Evolutionary conservation across 2,113 vertebrate genomes (phyloP), one percentile per base, ranked within the genome.

Genomic region (Alouatta palliata): DNA sequence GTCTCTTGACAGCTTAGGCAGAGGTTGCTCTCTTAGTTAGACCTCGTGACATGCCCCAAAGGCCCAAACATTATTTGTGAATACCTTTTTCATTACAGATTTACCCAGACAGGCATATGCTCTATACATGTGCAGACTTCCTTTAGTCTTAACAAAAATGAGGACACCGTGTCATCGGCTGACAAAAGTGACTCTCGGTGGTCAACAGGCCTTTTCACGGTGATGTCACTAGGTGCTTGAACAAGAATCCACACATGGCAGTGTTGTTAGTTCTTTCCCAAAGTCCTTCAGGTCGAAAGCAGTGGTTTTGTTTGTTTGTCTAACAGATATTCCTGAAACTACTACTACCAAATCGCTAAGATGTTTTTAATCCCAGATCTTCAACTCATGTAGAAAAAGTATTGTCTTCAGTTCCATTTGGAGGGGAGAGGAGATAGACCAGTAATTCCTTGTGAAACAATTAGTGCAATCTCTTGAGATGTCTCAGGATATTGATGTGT

Each of bases 321-420:
- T 13, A 92, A 79, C 6, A 49, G 81, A 79, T 86, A 27, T 92
- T 91, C 45, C 73, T 75, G 19, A 64, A 25, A 64, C 30, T 61
- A 27, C 47, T 83, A 56, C 43, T 80, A 73, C 75, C 20, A 64
- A 83, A n/a, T 84, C 76, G 20, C n/a, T 87, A 43, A 68, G 76
- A 90, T 45, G 17, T 84, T 94, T 45, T 82, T 75, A 97, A 95
- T 43, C 4, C 37, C 37, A 75, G 6, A 75, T 84, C 84, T 94
- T 90, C 73, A 89, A 35, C 19, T 70, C 71, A 45, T 5, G 2
- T 66, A 64, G n/a, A 6, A 2, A 52, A 91, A 88, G 21, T 88
- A 30, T 52, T 66, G 4, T 93, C 96, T 95, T 91, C 75, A 82
- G 37, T 61, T 79, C 23, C 30, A 77, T 81, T 61, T 85, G 43